Percentiles rank a stretch among this genome's conserved stretches.
These are phyloP conservation scores for Ophonus ardosiacus DNA, from an alignment of 2,888 invertebrate genomes.

Conservation along the genomic window DNA sequence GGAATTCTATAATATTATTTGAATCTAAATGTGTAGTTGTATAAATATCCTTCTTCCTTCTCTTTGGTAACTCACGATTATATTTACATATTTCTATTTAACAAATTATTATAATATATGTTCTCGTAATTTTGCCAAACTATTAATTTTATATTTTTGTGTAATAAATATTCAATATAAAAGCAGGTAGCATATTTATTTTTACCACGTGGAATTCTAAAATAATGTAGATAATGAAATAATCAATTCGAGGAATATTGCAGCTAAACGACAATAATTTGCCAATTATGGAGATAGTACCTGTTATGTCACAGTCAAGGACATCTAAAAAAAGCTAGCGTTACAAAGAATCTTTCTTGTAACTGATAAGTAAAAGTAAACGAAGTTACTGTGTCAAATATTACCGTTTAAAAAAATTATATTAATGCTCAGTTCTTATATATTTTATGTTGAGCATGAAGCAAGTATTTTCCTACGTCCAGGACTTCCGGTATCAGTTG, in stretches of 20 bases:
- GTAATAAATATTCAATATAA: not conserved
- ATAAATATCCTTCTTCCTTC: too few relatives aligned
- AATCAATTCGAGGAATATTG: conserved; percentile 20
- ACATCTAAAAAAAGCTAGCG: conserved; percentile 14
- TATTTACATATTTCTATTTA: too few relatives aligned
- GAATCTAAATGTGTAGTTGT: not conserved
- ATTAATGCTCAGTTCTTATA: not conserved
- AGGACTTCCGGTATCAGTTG: too few relatives aligned
- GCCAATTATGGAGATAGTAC: conserved; percentile 6
- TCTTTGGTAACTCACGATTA: too few relatives aligned
- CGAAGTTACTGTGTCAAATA: conserved; percentile 19
- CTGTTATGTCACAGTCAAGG: conserved; percentile 41
- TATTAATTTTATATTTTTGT: too few relatives aligned
- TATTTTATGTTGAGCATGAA: too few relatives aligned
- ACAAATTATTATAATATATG: too few relatives aligned
- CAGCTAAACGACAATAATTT: conserved; percentile 33
- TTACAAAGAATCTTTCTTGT: conserved; percentile 14
- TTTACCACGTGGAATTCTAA: not conserved
- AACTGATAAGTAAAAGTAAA: conserved; percentile 31
- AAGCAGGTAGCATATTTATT: not conserved
- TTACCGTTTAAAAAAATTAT: not conserved
- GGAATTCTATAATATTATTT: not conserved
- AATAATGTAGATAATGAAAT: not conserved
- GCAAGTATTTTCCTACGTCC: too few relatives aligned
- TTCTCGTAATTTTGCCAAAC: too few relatives aligned